Base-by-base conservation (phyloP, 2,888 invertebrate genomes). In the Apamea monoglypha region DNA sequence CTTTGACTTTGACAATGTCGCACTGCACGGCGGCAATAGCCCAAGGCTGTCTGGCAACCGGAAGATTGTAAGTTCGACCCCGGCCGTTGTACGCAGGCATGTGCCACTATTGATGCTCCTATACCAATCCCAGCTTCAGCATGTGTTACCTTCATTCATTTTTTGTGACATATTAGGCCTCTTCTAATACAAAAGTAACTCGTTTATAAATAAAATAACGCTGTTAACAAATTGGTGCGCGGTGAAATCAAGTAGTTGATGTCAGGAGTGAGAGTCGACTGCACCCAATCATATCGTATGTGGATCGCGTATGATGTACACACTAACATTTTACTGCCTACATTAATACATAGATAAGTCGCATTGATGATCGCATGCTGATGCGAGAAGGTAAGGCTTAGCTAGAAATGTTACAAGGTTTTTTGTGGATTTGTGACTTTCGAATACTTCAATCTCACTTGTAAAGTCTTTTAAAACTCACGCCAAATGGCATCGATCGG, bases 231-330 rank as follows among this genome's bases (percentile, higher is more conserved):
- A 74, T 14, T 36, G 53, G 32, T 40, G 40, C 76, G 76, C 53
- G 82, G 47, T 47, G 82, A 76, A 76, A n/a, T 53, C n/a, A 81
- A 81, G 36, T 63, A 56, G 68, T 29, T 80, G 80, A 76, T 56
- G 82, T 81, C 82, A 82, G 25, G 18, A 76, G 82, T 40, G 82
- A 81, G 76, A 81, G 82, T 76, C 10, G 16, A 47, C 76, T 47
- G 61, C 36, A 25, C 18, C 16, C 68, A 2, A 81, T 76, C 44
- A 56, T 63, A 68, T 76, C n/a, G 76, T 47, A 81, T 82, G 76
- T 76, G 68, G 56, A 56, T 0, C 76, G 63, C 59, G 80, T 61
- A 16, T 68, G 18, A 36, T 80, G 75, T 75, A 29, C 81, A 44
- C 69, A 68, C 50, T 25, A 14, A 16, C 76, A 25, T 25, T 47